These are phyloP conservation scores for Jaculus jaculus DNA, from an alignment of 2,113 vertebrate genomes.

Conservation along the genomic window DNA sequence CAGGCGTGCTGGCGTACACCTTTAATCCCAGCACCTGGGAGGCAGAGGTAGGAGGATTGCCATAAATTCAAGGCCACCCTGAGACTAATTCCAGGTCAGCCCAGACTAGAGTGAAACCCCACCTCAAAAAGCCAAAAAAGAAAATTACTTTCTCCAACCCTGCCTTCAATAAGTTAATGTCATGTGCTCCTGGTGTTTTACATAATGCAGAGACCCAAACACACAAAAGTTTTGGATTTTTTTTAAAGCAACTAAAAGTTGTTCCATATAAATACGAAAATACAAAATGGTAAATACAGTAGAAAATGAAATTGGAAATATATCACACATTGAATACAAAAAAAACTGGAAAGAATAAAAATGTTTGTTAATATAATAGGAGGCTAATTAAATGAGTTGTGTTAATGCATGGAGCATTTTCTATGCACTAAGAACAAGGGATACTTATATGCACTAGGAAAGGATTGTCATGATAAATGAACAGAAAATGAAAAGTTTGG, in stretches of 20 bases:
- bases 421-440: not conserved
- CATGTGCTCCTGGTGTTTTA: slow-evolving; percentile 70
- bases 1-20: no score
- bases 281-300: not conserved
- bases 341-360: slow-evolving; percentile 5
- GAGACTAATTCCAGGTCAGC: no score
- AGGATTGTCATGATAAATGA: not conserved
- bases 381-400: not conserved
- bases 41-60: no score
- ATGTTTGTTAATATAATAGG: not conserved
- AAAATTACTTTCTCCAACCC: slow-evolving; percentile 73
- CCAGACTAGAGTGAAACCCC: no score
- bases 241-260: slow-evolving; percentile 21
- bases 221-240: slow-evolving; percentile 65
- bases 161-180: slow-evolving; percentile 68
- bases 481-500: not conserved
- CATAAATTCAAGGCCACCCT: no score
- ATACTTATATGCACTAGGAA: not conserved
- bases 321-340: not conserved
- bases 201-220: not conserved
- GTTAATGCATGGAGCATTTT: no score
- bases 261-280: slow-evolving; percentile 1
- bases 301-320: slow-evolving; percentile 39
- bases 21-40: no score
- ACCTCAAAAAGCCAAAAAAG: no score